Conservation (phyloP, 1,140 invertebrate species). For the Atta colombica region DNA sequence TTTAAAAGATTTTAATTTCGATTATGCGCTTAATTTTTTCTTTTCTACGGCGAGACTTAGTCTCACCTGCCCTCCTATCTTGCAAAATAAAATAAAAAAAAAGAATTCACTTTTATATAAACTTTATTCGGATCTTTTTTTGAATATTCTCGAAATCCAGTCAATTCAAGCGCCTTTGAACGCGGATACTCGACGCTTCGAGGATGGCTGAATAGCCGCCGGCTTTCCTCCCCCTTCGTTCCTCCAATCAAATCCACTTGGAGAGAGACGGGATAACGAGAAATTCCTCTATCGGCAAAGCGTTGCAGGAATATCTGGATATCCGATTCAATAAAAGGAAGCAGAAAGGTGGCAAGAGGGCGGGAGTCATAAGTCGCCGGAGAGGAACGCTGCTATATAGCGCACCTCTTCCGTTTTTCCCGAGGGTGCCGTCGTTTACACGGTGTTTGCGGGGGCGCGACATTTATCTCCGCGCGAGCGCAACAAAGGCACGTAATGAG, state of each 20-base stretch:
- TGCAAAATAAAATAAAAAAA: conserved; percentile 15
- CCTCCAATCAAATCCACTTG: conserved; percentile 71
- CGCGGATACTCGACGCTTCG: conserved; percentile 51
- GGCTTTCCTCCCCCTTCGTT: conserved; percentile 12
- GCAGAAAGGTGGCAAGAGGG: conserved; percentile 59
- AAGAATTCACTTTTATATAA: conserved; percentile 47
- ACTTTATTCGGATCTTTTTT: conserved; percentile 54
- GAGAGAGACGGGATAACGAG: conserved; percentile 68
- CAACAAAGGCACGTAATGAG: conserved; percentile 85
- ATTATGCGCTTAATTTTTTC: conserved; percentile 34
- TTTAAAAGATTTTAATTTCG: conserved; percentile 31
- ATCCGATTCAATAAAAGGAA: conserved; percentile 54
- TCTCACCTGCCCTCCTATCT: not conserved
- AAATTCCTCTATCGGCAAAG: conserved; percentile 55
- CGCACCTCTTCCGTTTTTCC: conserved; percentile 45
- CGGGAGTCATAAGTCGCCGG: conserved; percentile 57
- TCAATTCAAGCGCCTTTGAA: conserved; percentile 69
- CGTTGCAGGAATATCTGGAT: conserved; percentile 54
- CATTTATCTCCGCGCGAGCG: conserved; percentile 70
- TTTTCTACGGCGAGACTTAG: not conserved
- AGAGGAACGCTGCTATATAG: conserved; percentile 34
- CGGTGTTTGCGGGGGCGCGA: conserved; percentile 69
- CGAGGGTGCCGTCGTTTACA: conserved; percentile 66
- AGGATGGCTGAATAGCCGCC: conserved; percentile 55
- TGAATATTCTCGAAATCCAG: conserved; percentile 57